Conservation (phyloP, 64 coral and sea anemone genomes). For the Astreopora myriophthalma region DNA sequence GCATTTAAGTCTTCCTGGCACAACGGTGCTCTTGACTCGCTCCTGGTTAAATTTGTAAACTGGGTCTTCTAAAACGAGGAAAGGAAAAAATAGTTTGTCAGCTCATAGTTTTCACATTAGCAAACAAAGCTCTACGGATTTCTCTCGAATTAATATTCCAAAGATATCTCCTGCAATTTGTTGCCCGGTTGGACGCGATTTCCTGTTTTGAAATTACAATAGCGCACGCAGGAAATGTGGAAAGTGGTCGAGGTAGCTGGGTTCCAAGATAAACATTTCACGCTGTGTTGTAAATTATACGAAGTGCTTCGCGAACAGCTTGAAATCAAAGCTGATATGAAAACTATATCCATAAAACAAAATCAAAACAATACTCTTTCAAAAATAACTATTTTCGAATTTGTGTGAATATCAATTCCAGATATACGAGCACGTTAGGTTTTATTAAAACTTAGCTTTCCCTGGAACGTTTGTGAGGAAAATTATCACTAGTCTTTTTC, state of each 20-base stretch:
- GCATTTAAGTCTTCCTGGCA: constrained; percentile 89
- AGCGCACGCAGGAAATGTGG: constrained; percentile 19
- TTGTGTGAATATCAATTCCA: not conserved
- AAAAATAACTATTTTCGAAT: not conserved
- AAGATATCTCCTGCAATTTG: constrained; percentile 16
- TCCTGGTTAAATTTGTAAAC: constrained; percentile 86
- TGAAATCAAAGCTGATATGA: constrained; percentile 38
- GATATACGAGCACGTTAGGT: not conserved
- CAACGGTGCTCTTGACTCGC: constrained; percentile 48
- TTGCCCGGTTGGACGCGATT: constrained; percentile 16
- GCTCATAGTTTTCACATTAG: not conserved
- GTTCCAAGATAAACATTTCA: constrained; percentile 46
- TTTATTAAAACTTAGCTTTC: not conserved
- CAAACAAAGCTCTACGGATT: constrained; percentile 29
- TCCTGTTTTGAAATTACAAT: constrained; percentile 35
- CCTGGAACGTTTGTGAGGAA: not conserved
- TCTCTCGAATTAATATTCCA: constrained; percentile 19
- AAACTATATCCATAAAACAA: not conserved
- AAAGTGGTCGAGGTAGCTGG: constrained; percentile 29
- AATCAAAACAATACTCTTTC: not conserved
- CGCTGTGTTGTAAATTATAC: constrained; percentile 42
- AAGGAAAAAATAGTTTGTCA: not conserved
- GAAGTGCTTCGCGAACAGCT: constrained; percentile 3
- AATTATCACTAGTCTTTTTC: not conserved
- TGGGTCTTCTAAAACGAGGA: constrained; percentile 52